Base-by-base conservation (phyloP, 2,113 vertebrate genomes). In the Talpa occidentalis region DNA sequence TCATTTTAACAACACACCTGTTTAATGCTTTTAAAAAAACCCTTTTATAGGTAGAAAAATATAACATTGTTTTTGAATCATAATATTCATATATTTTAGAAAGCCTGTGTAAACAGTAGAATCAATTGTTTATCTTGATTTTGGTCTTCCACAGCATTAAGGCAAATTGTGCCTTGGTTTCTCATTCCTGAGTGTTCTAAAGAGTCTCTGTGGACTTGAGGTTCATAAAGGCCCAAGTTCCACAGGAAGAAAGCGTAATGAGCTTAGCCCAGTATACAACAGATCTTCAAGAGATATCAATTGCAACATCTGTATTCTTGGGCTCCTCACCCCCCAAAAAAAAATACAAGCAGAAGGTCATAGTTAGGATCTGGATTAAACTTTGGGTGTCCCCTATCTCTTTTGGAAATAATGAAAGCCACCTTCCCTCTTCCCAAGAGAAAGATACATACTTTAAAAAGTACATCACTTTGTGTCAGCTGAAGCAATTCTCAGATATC, bases 1-100 rank as follows among this genome's bases (percentile, higher is more conserved):
- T 95, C 30, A 90, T 94, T 97, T 97, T 97, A 97, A 95, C 59
- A 93, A 3, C 0, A 96, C 70, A 95, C 54, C 88, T 94, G 96
- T 97, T 96, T 81, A 94, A 94, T 88, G 89, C 73, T 97, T 22
- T 22, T n/a, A n/a, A 22, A 56, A 54, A 54, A 54, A 19, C 3
- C 52, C 19, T 24, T 17, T 78, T 37, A 54, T 21, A 44, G 19
- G n/a, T 35, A 62, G 42, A 84, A 77, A 91, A 93, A 42, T 32
- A 76, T 24, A 81, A 30, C 16, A 22, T 30, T 77, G 69, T 52
- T 86, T 90, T 14, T 74, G 40, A 59, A 30, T 22, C 44, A 91
- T 7, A 83, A 19, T 79, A 69, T 60, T 90, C 32, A 80, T 42
- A 44, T 62, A 44, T 59, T 88, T 88, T 60, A 62, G 70, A 70